Base-by-base conservation (phyloP, 2,888 invertebrate species). In the Brenthis ino region DNA sequence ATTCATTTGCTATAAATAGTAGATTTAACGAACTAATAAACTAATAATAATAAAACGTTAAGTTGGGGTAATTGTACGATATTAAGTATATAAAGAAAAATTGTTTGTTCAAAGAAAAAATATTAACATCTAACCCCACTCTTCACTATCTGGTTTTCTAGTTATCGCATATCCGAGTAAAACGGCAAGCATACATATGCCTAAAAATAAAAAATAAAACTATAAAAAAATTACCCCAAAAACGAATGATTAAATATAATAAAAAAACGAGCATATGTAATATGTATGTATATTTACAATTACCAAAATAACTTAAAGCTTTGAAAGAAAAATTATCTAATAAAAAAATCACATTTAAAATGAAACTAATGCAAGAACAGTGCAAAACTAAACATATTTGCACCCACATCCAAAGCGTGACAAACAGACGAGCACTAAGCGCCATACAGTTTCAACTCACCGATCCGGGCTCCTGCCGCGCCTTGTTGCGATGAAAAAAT, bases 381-480 rank as follows among this genome's bases (percentile, higher is more conserved):
- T 74, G 74, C 73, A 71, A 71, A 63, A 67, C 68, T 60, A 72
- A 66, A 69, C 64, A 71, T 57, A 65, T 69, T 80, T 84, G 82
- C 82, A 82, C 81, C 81, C 81, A 81, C 74, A 81, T 76, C 77
- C 79, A 79, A 80, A 89, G 89, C 89, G 86, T 86, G 86, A 77
- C 75, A 76, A 73, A 76, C 73, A 78, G 73, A 80, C 77, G 75
- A 80, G 77, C 65, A 83, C 81, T 77, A 80, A 82, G 72, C 72
- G 72, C 78, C 75, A 81, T 82, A 85, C 83, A 48, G 57, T 82
- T 43, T 77, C 73, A 80, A 94, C 95, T 95, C 93, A 95, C 95
- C 95, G 77, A 95, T 95, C 81, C 95, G 86, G 72, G 95, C 95
- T 77, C 95, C 95, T 77, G 95, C 95, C 78, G 95, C 95, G 91